phyloP scores from a whole-genome alignment of 2,797 vertebrate genomes.

The Poliocrania exsul region DNA sequence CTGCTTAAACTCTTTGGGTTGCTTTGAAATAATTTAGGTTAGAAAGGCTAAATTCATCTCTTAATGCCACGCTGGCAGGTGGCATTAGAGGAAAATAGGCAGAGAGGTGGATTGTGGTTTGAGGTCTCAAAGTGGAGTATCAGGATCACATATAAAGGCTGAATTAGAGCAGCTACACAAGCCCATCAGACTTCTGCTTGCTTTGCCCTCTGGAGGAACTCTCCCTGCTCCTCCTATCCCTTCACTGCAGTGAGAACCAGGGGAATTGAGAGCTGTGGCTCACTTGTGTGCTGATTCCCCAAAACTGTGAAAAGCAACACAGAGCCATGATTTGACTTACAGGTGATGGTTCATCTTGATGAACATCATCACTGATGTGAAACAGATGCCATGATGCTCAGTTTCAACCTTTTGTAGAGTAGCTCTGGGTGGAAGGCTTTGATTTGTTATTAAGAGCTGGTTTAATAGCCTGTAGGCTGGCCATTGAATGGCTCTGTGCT shows the following conservation, averaged over 20 bases:
- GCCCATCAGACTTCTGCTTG: not conserved
- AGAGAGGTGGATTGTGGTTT: rapidly evolving
- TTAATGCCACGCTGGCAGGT: not conserved
- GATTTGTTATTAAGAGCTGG: too few relatives aligned
- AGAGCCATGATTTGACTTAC: not conserved
- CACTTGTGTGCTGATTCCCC: not conserved
- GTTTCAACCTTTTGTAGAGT: not conserved
- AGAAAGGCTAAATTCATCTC: not conserved
- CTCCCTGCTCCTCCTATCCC: not conserved
- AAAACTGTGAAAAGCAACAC: not conserved
- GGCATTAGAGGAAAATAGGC: not conserved
- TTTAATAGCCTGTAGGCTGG: too few relatives aligned
- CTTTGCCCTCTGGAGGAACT: not conserved
- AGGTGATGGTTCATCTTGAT: not conserved
- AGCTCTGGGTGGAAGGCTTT: not conserved
- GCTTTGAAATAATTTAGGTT: not conserved
- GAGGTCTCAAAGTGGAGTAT: not conserved
- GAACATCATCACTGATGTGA: not conserved
- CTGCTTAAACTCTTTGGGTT: not conserved
- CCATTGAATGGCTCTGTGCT: not conserved
- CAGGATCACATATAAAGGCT: not conserved
- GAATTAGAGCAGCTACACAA: not conserved
- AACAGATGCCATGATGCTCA: not conserved
- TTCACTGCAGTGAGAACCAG: not conserved
- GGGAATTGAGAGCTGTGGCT: not conserved